Evolutionary conservation across 2,888 invertebrate species (phyloP).

Genomic region (Callimorpha dominula): DNA sequence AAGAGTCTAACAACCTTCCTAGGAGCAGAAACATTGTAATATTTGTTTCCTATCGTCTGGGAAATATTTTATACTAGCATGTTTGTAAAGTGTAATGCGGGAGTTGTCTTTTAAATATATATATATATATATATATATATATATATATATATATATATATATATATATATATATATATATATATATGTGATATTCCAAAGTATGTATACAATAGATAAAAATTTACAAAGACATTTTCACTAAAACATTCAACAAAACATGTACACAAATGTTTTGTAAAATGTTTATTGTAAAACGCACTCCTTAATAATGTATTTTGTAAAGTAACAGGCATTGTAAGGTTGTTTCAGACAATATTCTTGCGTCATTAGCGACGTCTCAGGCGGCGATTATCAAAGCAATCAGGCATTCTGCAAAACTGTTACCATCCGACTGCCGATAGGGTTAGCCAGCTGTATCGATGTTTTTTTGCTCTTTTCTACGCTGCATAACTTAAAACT

Average conservation of each 20-base stretch:
- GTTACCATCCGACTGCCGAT: constrained; percentile 58
- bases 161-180: too few relatives aligned
- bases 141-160: too few relatives aligned
- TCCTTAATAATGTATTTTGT: constrained; percentile 38
- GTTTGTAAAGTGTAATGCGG: too few relatives aligned
- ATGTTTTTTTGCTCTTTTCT: constrained; percentile 25
- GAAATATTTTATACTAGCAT: too few relatives aligned
- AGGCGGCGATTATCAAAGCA: constrained; percentile 82
- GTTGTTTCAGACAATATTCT: constrained; percentile 69
- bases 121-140: too few relatives aligned
- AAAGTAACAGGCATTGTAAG: constrained; percentile 54
- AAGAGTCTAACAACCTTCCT: too few relatives aligned
- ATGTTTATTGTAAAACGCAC: constrained; percentile 11
- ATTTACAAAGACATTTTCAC: too few relatives aligned
- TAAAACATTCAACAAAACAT: not conserved
- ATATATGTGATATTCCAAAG: too few relatives aligned
- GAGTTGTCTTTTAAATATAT: too few relatives aligned
- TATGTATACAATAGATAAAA: too few relatives aligned
- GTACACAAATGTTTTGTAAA: constrained; percentile 2
- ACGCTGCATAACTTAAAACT: constrained; percentile 26
- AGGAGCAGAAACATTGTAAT: too few relatives aligned
- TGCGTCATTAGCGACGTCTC: constrained; percentile 77
- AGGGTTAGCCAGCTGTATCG: constrained; percentile 39
- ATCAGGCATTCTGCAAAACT: constrained; percentile 77
- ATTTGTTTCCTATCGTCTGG: too few relatives aligned